Evolutionary conservation across 2,797 vertebrate species (phyloP).

Genomic region (Dallia pectoralis): DNA sequence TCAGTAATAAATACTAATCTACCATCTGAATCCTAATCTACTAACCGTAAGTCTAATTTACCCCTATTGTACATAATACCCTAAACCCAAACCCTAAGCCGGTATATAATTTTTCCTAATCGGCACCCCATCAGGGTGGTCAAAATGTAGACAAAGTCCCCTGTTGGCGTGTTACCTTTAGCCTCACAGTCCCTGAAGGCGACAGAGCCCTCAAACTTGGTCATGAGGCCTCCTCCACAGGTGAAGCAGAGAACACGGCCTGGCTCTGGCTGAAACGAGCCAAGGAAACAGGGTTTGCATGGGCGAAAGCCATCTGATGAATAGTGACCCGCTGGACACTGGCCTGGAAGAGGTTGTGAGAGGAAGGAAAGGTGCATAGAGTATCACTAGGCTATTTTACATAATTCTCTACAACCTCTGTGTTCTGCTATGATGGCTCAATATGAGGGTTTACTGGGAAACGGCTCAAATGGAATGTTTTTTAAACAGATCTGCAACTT

Average conservation of each 20-base stretch:
- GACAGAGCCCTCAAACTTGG: constrained; percentile 81
- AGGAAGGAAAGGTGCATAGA: not conserved
- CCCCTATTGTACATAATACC: no score
- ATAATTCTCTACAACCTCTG: not conserved
- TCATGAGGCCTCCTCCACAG: constrained; percentile 91
- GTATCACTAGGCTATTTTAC: not conserved
- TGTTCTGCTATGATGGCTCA: not conserved
- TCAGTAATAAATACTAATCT: not conserved
- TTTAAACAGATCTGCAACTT: not conserved
- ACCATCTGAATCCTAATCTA: no score
- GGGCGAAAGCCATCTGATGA: constrained; percentile 89
- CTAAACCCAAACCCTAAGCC: not conserved
- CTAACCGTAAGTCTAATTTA: no score
- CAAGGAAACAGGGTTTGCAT: constrained; percentile 81
- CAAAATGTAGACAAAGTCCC: not conserved
- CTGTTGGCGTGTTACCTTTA: constrained; percentile 78
- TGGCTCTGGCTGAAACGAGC: constrained; percentile 86
- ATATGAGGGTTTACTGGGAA: not conserved
- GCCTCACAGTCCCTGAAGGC: constrained; percentile 95
- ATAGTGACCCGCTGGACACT: constrained; percentile 88
- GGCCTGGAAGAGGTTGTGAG: constrained; percentile 73
- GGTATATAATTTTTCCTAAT: not conserved
- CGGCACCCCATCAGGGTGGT: no score
- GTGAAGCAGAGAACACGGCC: constrained; percentile 90
- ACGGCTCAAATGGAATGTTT: not conserved